Evolutionary conservation across 37 sponge, comb jelly and placozoan species (phyloP).

Genomic region (Ianthella basta): DNA sequence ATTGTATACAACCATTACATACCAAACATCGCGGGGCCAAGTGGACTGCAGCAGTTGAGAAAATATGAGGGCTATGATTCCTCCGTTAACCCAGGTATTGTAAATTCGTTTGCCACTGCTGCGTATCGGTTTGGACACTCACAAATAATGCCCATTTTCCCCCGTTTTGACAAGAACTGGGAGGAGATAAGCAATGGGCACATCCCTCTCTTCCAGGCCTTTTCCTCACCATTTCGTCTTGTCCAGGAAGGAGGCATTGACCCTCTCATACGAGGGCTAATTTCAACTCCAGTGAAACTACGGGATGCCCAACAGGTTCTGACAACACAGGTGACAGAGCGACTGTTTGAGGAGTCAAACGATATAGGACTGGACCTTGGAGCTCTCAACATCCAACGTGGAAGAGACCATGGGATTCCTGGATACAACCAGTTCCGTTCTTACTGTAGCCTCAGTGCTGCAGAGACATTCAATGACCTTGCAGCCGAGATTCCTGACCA

Average conservation of each 20-base stretch:
- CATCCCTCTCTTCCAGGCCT: constrained; percentile 76
- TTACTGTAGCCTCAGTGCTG: constrained; percentile 52
- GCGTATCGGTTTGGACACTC: constrained; percentile 92
- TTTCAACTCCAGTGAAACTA: constrained; percentile 60
- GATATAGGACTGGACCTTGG: constrained; percentile 73
- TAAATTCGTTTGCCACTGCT: constrained; percentile 82
- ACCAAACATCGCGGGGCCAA: constrained; percentile 75
- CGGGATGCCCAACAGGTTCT: constrained; percentile 46
- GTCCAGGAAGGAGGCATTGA: constrained; percentile 84
- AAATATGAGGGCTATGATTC: constrained; percentile 73
- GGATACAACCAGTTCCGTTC: constrained; percentile 62
- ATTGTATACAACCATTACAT: constrained; percentile 78
- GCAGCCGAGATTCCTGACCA: constrained; percentile 39
- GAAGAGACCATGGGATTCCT: constrained; percentile 90
- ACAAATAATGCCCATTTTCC: constrained; percentile 72
- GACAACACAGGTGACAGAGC: constrained; percentile 66
- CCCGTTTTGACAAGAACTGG: constrained; percentile 64
- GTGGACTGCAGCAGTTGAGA: constrained; percentile 35
- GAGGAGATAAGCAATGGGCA: constrained; percentile 36
- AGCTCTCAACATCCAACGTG: constrained; percentile 90
- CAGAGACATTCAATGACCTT: constrained; percentile 51
- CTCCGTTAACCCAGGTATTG: constrained; percentile 53
- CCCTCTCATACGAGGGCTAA: constrained; percentile 78
- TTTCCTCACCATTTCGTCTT: constrained; percentile 79
- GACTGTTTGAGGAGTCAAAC: constrained; percentile 67